Evolutionary conservation across 2,888 invertebrate genomes (phyloP).

Genomic region (Nomada fabriciana): DNA sequence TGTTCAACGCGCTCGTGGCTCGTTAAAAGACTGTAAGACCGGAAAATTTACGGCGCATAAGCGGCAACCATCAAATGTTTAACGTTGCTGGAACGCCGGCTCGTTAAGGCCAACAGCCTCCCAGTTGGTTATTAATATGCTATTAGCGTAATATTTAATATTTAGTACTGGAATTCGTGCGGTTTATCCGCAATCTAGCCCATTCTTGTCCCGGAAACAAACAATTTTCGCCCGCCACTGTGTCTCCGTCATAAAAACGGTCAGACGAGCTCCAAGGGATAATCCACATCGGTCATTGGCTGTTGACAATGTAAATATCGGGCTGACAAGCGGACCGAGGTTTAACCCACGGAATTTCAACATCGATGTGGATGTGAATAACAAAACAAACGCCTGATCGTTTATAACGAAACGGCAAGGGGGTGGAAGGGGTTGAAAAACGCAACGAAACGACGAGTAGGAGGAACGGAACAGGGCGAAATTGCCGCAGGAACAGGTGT

Average conservation of each 20-base stretch:
- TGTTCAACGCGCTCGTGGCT: constrained; percentile 30
- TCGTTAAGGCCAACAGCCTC: constrained; percentile 30
- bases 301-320: constrained; percentile 54
- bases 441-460: background rate
- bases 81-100: constrained; percentile 15
- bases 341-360: constrained; percentile 17
- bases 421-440: background rate
- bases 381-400: constrained; percentile 18
- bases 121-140: constrained; percentile 33
- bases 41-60: constrained; percentile 47
- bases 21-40: constrained; percentile 50
- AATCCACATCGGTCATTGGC: constrained; percentile 46
- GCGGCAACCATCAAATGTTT: constrained; percentile 50
- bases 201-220: constrained; percentile 45
- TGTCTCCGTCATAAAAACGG: constrained; percentile 35
- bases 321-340: constrained; percentile 16
- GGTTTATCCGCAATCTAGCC: constrained; percentile 4
- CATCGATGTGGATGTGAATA: background rate
- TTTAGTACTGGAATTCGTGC: constrained; percentile 19
- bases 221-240: constrained; percentile 12
- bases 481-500: constrained; percentile 44
- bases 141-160: constrained; percentile 40
- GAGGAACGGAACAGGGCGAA: background rate
- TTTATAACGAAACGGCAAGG: background rate
- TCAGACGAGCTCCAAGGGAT: constrained; percentile 21